phyloP scores from a whole-genome alignment of 1,140 invertebrate genomes.

The Sitophilus oryzae region DNA sequence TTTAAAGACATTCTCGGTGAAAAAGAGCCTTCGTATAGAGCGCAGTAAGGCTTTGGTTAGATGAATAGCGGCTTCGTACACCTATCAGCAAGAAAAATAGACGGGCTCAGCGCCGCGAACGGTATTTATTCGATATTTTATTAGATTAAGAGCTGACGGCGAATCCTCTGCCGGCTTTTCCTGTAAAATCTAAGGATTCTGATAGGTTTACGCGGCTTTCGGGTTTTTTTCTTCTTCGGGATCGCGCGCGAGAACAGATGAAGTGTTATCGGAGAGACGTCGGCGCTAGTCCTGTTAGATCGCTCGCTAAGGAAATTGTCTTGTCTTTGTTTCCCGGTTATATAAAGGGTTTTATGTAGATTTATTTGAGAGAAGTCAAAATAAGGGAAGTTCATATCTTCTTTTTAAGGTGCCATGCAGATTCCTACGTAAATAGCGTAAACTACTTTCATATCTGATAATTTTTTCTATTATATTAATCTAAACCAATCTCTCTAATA shows the following conservation, averaged over 20 bases:
- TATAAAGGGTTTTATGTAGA: too few relatives aligned
- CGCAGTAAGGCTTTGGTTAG: constrained; percentile 16
- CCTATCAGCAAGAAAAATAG: constrained; percentile 21
- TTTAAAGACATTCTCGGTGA: constrained; percentile 7
- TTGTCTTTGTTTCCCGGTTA: too few relatives aligned
- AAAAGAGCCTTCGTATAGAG: neutral
- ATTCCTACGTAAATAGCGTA: too few relatives aligned
- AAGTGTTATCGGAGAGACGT: constrained; percentile 3
- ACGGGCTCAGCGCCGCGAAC: constrained; percentile 14
- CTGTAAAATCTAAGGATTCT: constrained; percentile 11
- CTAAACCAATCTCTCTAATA: too few relatives aligned
- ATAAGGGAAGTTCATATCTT: too few relatives aligned
- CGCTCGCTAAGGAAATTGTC: too few relatives aligned
- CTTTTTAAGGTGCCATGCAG: too few relatives aligned
- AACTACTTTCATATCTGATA: too few relatives aligned
- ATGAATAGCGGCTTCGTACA: constrained; percentile 16
- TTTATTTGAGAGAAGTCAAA: too few relatives aligned
- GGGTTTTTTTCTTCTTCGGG: neutral
- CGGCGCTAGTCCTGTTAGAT: too few relatives aligned
- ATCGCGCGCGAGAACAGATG: too few relatives aligned
- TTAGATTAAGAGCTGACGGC: constrained; percentile 18
- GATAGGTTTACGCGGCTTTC: constrained; percentile 7
- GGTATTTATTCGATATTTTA: constrained; percentile 25
- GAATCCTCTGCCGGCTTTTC: constrained; percentile 2
- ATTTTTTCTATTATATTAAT: too few relatives aligned